Evolutionary conservation across 2,888 invertebrate genomes (phyloP), one percentile per base, ranked within the genome.

Genomic region (Harpalus rufipes): DNA sequence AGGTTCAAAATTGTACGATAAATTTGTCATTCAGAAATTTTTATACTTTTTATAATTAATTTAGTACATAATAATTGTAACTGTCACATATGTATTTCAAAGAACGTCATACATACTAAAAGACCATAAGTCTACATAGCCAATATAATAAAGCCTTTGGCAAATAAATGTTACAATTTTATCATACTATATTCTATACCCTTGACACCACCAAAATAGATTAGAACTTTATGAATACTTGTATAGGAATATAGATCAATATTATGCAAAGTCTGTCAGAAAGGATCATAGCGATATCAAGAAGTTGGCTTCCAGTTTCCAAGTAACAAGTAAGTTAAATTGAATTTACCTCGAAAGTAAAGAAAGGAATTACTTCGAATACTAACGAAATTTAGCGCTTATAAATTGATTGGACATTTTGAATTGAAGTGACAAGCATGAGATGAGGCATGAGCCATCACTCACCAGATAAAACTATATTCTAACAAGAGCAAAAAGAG

Each of bases 361-460:
- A 80, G 63, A 80, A 61, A 81, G 51, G 21, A 74, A 74, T 68
- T 68, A 41, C 44, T 74, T n/a, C 44, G 72, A 44, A 8, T 44
- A 44, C 44, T 44, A 74, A 74, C 72, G 72, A 74, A 74, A 74
- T 74, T 74, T 68, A 68, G 39, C 68, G 25, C 14, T 74, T 74
- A 74, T 44, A 74, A 39, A 68, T 68, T 74, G 44, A 44, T 74
- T 74, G 32, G 14, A 74, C 72, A 72, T 84, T 61, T 74, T 74
- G 16, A 74, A 74, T 74, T 74, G 32, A 68, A 68, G 68, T 68
- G 61, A 80, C 14, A 61, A 81, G 81, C 81, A 65, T 81, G 65
- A 81, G 61, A 81, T 81, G 81, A 81, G 44, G 16, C 18, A 63
- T 63, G 81, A 65, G 14, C 59, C 81, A 81, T 65, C 65, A 81